Percentiles rank a stretch among this genome's conserved stretches.
Evolutionary conservation across 1,140 invertebrate genomes (phyloP).

Genomic region (Coenobita brevimanus): DNA sequence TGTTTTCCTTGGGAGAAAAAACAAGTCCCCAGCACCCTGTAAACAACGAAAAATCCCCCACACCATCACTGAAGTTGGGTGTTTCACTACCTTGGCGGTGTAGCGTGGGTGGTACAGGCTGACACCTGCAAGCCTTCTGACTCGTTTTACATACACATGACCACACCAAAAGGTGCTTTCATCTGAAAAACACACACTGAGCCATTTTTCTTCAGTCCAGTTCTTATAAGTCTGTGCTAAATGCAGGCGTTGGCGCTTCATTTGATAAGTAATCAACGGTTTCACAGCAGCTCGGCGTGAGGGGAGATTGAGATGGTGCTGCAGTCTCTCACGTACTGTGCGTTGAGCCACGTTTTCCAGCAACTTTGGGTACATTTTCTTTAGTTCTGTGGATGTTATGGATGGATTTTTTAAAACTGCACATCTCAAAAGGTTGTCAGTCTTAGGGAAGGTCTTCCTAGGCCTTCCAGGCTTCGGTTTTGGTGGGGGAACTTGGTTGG

Average conservation of each 20-base stretch:
- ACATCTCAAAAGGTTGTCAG: background rate
- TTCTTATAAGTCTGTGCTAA: background rate
- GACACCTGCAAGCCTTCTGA: background rate
- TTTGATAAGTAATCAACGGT: background rate
- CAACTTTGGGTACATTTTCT: background rate
- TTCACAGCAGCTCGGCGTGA: background rate
- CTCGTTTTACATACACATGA: background rate
- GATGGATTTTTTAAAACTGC: background rate
- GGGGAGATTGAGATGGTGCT: background rate
- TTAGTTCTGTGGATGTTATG: background rate
- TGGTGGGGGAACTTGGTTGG: background rate
- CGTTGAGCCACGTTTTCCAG: background rate
- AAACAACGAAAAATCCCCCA: too few relatives aligned
- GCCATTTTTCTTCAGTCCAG: background rate
- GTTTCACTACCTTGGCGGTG: too few relatives aligned
- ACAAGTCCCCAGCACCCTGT: too few relatives aligned
- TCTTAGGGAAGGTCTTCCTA: background rate
- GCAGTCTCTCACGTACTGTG: background rate
- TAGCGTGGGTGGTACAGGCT: background rate
- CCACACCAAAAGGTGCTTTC: background rate
- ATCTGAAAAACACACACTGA: background rate
- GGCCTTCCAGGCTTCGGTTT: background rate
- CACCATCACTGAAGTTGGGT: too few relatives aligned
- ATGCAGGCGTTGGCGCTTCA: background rate
- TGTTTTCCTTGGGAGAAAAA: too few relatives aligned